Base-by-base conservation (phyloP, 2,797 vertebrate species). In the Lindbergichthys nudifrons region DNA sequence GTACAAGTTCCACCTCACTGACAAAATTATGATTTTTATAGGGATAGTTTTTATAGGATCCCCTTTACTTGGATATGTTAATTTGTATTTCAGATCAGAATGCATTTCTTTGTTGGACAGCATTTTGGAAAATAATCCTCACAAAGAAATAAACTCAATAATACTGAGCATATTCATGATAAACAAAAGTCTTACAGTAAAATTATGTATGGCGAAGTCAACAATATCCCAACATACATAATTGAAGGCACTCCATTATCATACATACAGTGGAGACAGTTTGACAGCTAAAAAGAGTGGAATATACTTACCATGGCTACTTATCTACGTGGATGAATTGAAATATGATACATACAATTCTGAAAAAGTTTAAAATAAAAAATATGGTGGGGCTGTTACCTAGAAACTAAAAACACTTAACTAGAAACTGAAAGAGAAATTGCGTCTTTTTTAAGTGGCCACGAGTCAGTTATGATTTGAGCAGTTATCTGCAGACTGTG, bases 211-310 rank as follows among this genome's bases (percentile, higher is more conserved):
- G 86, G 82, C 80, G 59, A 86, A 81, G 71, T 75, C 42, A 77
- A 65, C 65, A 79, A 39, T 82, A 59, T 75, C 43, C 6, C 26
- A 81, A 69, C 42, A 50, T 72, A 75, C 45, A 75, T 75, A 12
- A 73, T 67, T 81, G 84, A 93, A 93, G 92, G 91, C 91, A 92
- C 85, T 70, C 74, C 72, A 71, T 78, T 72, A 63, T 50, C 70
- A 83, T 82, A n/a, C n/a, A n/a, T n/a, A 72, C 50, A 67, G 52
- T 76, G 43, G 67, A 86, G 56, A 74, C 50, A 58, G 41, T 60
- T 41, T 3, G 30, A 70, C 48, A 72, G 21, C 62, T 72, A 52
- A 23, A 36, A 65, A 39, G 14, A 58, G 58, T 80, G 60, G 63
- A 75, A 46, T 32, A 51, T 42, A 45, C 14, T 47, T 65, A 57